A percentile compares a stretch with the other conserved stretches of the same genome.
phyloP scores from a whole-genome alignment of 92 coral and sea anemone species.

The Zoanthus sociatus region DNA sequence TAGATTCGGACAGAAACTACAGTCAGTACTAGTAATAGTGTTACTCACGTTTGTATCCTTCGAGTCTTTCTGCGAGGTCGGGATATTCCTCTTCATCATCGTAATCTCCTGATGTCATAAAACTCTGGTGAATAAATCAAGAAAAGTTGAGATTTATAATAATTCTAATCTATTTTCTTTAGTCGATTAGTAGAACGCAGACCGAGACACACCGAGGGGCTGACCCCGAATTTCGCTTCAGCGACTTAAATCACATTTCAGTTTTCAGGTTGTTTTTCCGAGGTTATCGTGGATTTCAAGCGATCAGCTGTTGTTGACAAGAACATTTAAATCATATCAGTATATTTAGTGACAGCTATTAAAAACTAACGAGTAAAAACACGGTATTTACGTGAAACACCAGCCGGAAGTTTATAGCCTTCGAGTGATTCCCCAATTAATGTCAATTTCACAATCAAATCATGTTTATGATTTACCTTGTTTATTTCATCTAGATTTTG shows the following conservation, averaged over 20 bases:
- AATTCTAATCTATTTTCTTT: neutral
- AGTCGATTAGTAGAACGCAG: neutral
- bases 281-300: neutral
- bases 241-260: slow-evolving; percentile 28
- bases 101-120: slow-evolving; percentile 86
- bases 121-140: slow-evolving; percentile 67
- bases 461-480: slow-evolving; percentile 64
- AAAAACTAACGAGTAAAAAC: neutral
- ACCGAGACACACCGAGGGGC: slow-evolving; percentile 3
- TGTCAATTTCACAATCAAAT: neutral
- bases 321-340: neutral
- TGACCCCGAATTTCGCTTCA: slow-evolving; percentile 22
- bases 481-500: slow-evolving; percentile 84
- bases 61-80: slow-evolving; percentile 78
- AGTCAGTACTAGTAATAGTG: neutral
- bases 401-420: slow-evolving; percentile 35
- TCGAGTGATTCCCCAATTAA: slow-evolving; percentile 8
- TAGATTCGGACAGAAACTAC: neutral
- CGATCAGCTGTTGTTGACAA: neutral
- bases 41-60: slow-evolving; percentile 86
- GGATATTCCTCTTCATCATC: slow-evolving; percentile 98
- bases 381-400: neutral
- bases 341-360: neutral
- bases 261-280: slow-evolving; percentile 33
- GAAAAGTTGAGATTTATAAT: neutral